Conservation (phyloP, 2,797 vertebrate genomes). For the Myioborus miniatus region DNA sequence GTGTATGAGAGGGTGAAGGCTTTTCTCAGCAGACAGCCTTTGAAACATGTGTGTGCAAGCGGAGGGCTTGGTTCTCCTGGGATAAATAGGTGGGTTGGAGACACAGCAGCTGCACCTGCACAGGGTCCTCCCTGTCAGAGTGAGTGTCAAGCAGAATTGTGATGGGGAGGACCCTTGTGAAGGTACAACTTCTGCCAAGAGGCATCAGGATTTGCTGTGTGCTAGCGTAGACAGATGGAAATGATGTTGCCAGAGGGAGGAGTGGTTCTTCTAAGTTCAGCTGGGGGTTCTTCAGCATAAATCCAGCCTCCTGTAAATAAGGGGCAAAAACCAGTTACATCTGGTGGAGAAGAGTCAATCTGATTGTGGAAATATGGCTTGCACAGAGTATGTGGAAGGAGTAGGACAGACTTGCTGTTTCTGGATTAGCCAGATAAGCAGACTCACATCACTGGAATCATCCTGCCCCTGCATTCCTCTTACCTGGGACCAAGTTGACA, state of each 20-base stretch:
- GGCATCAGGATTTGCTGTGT: background rate
- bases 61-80: background rate
- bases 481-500: background rate
- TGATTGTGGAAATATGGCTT: background rate
- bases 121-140: background rate
- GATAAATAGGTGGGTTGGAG: background rate
- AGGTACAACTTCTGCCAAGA: background rate
- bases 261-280: background rate
- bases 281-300: background rate
- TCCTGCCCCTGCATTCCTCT: background rate
- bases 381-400: background rate
- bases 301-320: background rate
- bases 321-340: rapidly evolving
- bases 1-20: background rate
- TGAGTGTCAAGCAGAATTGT: background rate
- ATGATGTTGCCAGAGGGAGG: background rate
- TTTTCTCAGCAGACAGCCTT: background rate
- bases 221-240: rapidly evolving
- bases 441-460: background rate
- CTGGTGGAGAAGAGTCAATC: background rate
- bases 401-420: background rate
- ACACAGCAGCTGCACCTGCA: background rate
- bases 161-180: rapidly evolving
- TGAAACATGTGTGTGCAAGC: background rate
- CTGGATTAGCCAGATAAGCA: background rate